Evolutionary conservation across 2,113 vertebrate genomes (phyloP), one percentile per base, ranked within the genome.

Genomic region (Dromiciops gliroides): DNA sequence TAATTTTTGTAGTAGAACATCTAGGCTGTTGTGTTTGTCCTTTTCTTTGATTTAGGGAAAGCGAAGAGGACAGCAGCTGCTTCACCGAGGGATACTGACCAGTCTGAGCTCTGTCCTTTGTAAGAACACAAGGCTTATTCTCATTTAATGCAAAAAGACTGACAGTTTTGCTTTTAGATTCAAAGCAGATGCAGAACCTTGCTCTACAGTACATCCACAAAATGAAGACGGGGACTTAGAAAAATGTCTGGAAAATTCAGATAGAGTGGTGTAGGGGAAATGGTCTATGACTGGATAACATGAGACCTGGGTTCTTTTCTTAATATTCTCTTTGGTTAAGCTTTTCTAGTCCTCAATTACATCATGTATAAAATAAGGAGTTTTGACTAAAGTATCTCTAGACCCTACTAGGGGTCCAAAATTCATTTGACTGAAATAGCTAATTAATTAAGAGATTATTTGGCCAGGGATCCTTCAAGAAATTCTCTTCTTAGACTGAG

Each of bases 151-250:
- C 26, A 90, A 92, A 92, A 93, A 89, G 89, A 48, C 50, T 6
- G n/a, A 44, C 50, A 37, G 19, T 83, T 83, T 83, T 94, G 48
- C n/a, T 19, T 51, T 95, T 89, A 93, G 93, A 95, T 49, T 93
- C 89, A 96, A 95, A 88, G 50, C 90, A 92, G 93, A 96, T 48
- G 50, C 28, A 51, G 90, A 24, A 50, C 25, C 93, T 94, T 93
- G 28, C 92, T 92, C 37, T 44, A 83, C 7, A 83, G 67, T 95
- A 26, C 26, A 52, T 3, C 28, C 26, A 91, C 6, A 93, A 8
- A 25, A 51, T 24, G 56, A 93, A 94, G 48, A 23, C 88, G 11
- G 89, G 51, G 83, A 67, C 6, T 60, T 4, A 60, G 89, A 52
- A 89, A 56, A 37, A 90, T 92, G 24, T 51, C 75, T 95, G 90